Percentiles rank a stretch among this genome's conserved stretches.
These are phyloP conservation scores for Hydriomena furcata DNA, from an alignment of 2,888 invertebrate species.

Conservation along the genomic window DNA sequence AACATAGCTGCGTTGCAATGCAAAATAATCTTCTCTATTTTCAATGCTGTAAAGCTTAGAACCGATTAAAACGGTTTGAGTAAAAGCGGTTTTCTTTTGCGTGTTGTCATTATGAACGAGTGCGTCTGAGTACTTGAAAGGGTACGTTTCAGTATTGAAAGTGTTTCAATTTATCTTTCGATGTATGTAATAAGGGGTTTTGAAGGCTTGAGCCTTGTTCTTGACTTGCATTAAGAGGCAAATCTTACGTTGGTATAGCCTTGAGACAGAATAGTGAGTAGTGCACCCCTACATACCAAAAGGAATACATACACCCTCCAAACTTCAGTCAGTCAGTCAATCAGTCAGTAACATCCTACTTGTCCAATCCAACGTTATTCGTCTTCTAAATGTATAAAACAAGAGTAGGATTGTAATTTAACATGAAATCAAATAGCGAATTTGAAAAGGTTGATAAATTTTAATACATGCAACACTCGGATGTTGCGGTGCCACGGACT, in stretches of 20 bases:
- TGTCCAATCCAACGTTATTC: too few relatives aligned
- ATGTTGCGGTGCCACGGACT: too few relatives aligned
- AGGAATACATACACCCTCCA: too few relatives aligned
- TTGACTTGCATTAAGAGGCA: slow-evolving; percentile 28
- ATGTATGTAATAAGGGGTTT: slow-evolving; percentile 42
- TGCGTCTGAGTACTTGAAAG: slow-evolving; percentile 49
- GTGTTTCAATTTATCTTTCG: slow-evolving; percentile 35
- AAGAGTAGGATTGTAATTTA: too few relatives aligned
- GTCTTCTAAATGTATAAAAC: too few relatives aligned
- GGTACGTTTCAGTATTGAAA: slow-evolving; percentile 24
- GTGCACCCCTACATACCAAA: too few relatives aligned
- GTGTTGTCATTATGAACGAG: slow-evolving; percentile 42
- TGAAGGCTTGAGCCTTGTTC: slow-evolving; percentile 35
- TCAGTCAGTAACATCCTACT: too few relatives aligned
- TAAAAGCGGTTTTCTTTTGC: slow-evolving; percentile 23
- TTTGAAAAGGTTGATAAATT: too few relatives aligned
- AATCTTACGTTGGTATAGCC: slow-evolving; percentile 27
- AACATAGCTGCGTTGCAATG: slow-evolving; percentile 29
- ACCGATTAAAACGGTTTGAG: background rate
- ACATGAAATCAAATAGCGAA: too few relatives aligned
- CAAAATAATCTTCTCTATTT: slow-evolving; percentile 2
- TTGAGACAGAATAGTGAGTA: slow-evolving; percentile 21
- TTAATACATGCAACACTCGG: too few relatives aligned
- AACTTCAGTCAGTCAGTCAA: too few relatives aligned
- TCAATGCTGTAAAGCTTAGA: slow-evolving; percentile 15